Evolutionary conservation across 1,140 invertebrate species (phyloP), one percentile per base, ranked within the genome.

Genomic region (Conus ventricosus): DNA sequence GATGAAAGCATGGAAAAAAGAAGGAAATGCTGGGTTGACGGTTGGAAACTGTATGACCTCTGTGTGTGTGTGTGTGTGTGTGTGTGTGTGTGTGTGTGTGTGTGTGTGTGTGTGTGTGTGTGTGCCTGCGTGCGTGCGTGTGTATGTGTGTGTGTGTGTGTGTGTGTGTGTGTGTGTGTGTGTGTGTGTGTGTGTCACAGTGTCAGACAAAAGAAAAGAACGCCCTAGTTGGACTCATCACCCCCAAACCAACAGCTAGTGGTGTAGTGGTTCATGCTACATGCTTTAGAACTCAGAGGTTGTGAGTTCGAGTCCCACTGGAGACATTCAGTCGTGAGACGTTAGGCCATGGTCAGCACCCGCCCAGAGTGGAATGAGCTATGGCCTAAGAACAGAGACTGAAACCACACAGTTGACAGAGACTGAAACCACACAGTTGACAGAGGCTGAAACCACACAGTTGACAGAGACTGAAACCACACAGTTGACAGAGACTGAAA

Each of bases 11-110:
- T 71, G 20, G 20, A 51, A 78, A 51, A 78, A 39, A 51, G 17
- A 78, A 51, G 27, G 6, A 13, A 17, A 23, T 54, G 1, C 15
- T 23, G 20, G 5, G 15, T 81, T 13, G 6, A 15, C 4, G 15
- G 13, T 0, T 20, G 20, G 6, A 23, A 8, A 23, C 51, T 8
- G 6, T 4, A 15, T 8, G 5, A 17, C 51, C 13, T 5, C 5
- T 51, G 15, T 81, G 80, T 81, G 51, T 5, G 80, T 81, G 80
- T 23, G 80, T 54, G 51, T 23, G 51, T 54, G 80, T 23, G 80
- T 54, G 80, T 81, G 80, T 81, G 80, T 81, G 80, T 81, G 80
- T 55, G 80, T 81, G 80, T 81, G 80, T 81, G 80, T 81, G 78
- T 54, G 78, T 81, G 78, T 81, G 78, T 81, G 78, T 81, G 78